A percentile compares a stretch with the other conserved stretches of the same genome.
Evolutionary conservation across 2,113 vertebrate species (phyloP).

Genomic region (Serilophus lunatus): DNA sequence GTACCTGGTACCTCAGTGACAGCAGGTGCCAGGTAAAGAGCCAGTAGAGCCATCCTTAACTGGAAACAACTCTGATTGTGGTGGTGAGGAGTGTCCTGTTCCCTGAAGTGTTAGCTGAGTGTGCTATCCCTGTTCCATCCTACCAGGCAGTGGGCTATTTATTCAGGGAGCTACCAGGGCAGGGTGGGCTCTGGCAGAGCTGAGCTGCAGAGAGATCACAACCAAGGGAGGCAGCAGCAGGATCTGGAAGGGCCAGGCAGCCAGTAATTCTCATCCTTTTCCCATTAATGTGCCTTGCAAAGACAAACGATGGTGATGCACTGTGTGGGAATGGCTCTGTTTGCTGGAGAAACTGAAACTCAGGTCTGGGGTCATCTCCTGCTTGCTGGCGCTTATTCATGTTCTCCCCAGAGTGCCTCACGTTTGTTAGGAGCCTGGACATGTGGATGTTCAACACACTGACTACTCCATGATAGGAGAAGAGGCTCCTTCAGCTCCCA

Average conservation of each 20-base stretch:
- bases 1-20: neutral
- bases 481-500: neutral
- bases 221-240: neutral
- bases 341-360: neutral
- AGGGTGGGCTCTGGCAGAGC: neutral
- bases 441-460: neutral
- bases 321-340: neutral
- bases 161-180: neutral
- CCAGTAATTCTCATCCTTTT: neutral
- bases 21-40: neutral
- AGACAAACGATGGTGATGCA: neutral
- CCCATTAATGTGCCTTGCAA: neutral
- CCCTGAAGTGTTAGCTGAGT: neutral
- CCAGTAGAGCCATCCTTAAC: neutral
- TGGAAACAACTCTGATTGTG: neutral
- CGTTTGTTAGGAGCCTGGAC: neutral
- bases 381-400: fast-evolving
- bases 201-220: neutral
- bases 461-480: neutral
- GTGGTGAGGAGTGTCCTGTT: neutral
- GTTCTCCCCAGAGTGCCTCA: neutral
- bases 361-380: neutral
- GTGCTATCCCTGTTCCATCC: neutral
- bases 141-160: fast-evolving
- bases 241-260: neutral